Evolutionary conservation across 2,113 vertebrate genomes (phyloP), one percentile per base, ranked within the genome.

Genomic region (Nymphicus hollandicus): DNA sequence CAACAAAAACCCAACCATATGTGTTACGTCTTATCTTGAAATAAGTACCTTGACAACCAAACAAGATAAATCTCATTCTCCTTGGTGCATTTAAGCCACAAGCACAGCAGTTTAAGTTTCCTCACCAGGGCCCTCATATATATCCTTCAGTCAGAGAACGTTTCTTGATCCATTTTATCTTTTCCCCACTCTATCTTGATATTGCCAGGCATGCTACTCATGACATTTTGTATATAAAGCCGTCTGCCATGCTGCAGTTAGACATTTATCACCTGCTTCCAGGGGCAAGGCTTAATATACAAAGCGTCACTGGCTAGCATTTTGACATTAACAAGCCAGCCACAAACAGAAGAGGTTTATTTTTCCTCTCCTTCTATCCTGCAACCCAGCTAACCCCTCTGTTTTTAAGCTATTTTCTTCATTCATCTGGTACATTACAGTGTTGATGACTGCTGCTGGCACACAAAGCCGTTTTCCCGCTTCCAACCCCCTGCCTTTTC

Each of bases 51-150:
- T 27, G 44, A 69, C 31, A 81, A 22, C 10, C 41, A 71, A 50
- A 19, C 20, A 28, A 23, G 44, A 25, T 5, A 35, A 50, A 86
- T 27, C 50, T 56, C 29, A 7, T 49, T 53, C 41, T 19, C 23
- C 10, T 19, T 10, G 20, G 41, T 7, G 19, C 28, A 19, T 41
- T 83, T 20, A 68, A 87, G 47, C 27, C 47, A 29, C 46, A 35
- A 16, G 58, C 4, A 4, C 47, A 44, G 28, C 13, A 11, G 25
- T 1, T 0, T 2, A 22, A 35, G 18, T 17, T n/a, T 27, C 71
- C 71, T 65, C 31, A 18, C 77, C 22, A 3, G 0, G 31, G 37
- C 9, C 50, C 35, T 56, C 41, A 10, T 5, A 6, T 7, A 5
- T 0, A 27, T 33, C 77, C 46, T 35, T 33, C 41, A 13, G 10